phyloP scores from a whole-genome alignment of 2,888 invertebrate species.

The Lepidochitona cinerea region DNA sequence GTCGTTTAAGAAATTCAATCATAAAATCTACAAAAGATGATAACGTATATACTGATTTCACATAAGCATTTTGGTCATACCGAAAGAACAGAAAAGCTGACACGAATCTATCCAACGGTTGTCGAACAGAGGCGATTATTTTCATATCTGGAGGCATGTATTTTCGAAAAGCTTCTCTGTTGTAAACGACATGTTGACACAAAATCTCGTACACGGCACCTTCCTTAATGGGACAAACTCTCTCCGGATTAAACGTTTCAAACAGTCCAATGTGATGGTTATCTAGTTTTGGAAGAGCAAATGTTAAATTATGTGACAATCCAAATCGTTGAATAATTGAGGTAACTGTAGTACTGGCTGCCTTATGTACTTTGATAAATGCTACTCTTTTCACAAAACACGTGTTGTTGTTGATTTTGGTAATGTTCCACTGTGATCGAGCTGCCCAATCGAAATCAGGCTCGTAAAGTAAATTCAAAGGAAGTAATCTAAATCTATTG shows the following conservation, averaged over 20 bases:
- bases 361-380: conserved; percentile 2
- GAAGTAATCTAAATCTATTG: too few relatives aligned
- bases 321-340: neutral
- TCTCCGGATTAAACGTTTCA: neutral
- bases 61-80: neutral
- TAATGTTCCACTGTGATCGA: too few relatives aligned
- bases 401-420: neutral
- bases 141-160: neutral
- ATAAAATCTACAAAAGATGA: neutral
- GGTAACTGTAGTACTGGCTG: neutral
- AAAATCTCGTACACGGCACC: neutral
- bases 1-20: neutral
- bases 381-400: neutral
- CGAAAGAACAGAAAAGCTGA: neutral
- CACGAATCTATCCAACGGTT: neutral
- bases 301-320: neutral
- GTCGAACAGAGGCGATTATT: neutral
- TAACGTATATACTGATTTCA: neutral
- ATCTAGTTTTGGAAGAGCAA: neutral
- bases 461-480: too few relatives aligned
- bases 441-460: too few relatives aligned
- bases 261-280: neutral
- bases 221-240: neutral
- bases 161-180: neutral
- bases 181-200: conserved; percentile 6